Conservation (phyloP, 2,888 invertebrate species). For the Napeogenes sylphis region DNA sequence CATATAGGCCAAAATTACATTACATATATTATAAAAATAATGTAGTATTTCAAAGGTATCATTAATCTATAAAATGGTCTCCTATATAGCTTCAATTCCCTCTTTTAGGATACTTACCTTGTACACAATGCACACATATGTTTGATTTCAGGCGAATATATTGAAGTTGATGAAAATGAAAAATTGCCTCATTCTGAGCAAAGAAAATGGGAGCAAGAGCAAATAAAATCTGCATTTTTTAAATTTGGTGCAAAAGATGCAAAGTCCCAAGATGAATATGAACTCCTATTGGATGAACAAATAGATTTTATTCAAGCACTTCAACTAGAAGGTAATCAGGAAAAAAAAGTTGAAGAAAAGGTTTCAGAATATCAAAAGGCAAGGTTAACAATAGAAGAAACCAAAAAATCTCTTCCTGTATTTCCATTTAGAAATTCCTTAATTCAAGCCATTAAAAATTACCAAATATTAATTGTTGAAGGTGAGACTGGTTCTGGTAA, state of each 20-base stretch:
- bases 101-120: neutral
- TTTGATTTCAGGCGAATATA: conserved; percentile 79
- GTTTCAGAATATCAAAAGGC: conserved; percentile 82
- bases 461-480: conserved; percentile 95
- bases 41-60: neutral
- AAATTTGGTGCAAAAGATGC: conserved; percentile 96
- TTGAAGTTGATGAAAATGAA: conserved; percentile 92
- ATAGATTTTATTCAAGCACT: conserved; percentile 97
- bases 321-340: conserved; percentile 84
- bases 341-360: conserved; percentile 78
- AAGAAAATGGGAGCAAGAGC: conserved; percentile 98
- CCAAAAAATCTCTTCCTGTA: conserved; percentile 94
- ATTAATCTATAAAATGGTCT: neutral
- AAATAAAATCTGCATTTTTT: conserved; percentile 94
- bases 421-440: conserved; percentile 94
- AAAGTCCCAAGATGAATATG: conserved; percentile 87
- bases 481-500: conserved; percentile 99
- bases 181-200: conserved; percentile 89
- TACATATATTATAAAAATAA: too few species aligned
- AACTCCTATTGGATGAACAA: conserved; percentile 95
- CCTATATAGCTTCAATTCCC: neutral
- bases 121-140: conserved; percentile 13
- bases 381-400: conserved; percentile 91
- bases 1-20: too few species aligned
- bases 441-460: conserved; percentile 92